Evolutionary conservation across 2,113 vertebrate species (phyloP).

Genomic region (Erpornis zantholeuca): DNA sequence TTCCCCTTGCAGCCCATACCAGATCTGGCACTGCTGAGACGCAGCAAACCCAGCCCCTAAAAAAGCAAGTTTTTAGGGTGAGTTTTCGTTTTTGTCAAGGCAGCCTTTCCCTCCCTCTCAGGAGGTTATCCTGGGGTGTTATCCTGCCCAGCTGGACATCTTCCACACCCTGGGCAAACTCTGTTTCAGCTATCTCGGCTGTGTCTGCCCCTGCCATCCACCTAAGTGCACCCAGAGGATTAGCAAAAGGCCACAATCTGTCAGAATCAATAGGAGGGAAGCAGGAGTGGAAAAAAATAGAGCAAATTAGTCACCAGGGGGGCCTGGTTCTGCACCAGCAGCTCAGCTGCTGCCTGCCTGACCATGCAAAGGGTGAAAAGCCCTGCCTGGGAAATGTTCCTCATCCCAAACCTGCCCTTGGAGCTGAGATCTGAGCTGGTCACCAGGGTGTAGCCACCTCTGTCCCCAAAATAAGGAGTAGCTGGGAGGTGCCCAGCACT

Average conservation of each 20-base stretch:
- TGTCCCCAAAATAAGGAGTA: neutral
- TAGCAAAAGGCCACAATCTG: neutral
- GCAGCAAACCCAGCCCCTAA: neutral
- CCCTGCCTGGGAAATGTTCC: neutral
- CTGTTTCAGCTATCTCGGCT: neutral
- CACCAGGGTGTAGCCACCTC: neutral
- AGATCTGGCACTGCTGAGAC: rapidly evolving
- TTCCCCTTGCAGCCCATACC: neutral
- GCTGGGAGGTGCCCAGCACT: neutral
- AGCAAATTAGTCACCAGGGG: neutral
- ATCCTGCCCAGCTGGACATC: neutral
- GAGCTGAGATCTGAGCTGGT: neutral
- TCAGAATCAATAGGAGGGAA: neutral
- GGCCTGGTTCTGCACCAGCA: neutral
- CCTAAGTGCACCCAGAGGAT: neutral
- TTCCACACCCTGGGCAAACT: neutral
- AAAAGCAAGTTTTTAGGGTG: neutral
- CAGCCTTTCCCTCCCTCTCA: neutral
- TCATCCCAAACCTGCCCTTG: neutral
- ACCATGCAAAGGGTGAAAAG: neutral
- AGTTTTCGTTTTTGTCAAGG: neutral
- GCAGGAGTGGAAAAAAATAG: neutral
- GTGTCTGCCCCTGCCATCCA: neutral
- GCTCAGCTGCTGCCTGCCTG: neutral
- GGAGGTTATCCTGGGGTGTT: too few species aligned